Evolutionary conservation across 2,113 vertebrate species (phyloP).

Genomic region (Myodes glareolus): DNA sequence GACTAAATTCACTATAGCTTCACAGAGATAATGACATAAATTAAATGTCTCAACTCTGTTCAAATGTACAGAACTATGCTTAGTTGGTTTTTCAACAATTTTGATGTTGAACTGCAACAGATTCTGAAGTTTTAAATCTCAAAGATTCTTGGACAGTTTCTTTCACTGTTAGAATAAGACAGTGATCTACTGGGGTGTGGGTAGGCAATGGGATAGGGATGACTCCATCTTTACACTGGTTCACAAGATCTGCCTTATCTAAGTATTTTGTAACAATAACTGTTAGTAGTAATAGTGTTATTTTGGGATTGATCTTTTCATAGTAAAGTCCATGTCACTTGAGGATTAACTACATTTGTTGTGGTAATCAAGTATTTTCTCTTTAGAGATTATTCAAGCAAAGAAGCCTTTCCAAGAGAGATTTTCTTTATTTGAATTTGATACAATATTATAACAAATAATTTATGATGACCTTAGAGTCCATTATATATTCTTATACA

Average conservation of each 20-base stretch:
- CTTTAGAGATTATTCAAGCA: background rate
- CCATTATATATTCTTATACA: too few relatives aligned
- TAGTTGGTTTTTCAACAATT: background rate
- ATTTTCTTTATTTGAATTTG: too few relatives aligned
- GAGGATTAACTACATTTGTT: background rate
- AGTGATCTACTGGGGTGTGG: background rate
- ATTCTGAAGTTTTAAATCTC: background rate
- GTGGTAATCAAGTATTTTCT: too few relatives aligned
- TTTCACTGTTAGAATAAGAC: background rate
- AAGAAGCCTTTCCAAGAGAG: too few relatives aligned
- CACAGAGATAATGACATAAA: background rate
- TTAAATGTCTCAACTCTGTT: background rate
- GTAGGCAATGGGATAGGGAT: too few relatives aligned
- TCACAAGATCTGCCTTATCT: background rate
- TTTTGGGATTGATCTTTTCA: too few relatives aligned
- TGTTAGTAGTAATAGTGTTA: background rate
- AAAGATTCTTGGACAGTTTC: background rate
- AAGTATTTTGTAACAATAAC: background rate
- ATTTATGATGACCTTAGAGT: too few relatives aligned
- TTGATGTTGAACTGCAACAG: background rate
- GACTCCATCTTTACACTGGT: background rate
- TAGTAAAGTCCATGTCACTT: background rate
- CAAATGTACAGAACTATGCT: background rate
- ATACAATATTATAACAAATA: too few relatives aligned
- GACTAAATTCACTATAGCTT: background rate